A percentile compares a stretch with the other conserved stretches of the same genome.
Evolutionary conservation across 1,140 invertebrate genomes (phyloP).

Genomic region (Eumaeus atala): DNA sequence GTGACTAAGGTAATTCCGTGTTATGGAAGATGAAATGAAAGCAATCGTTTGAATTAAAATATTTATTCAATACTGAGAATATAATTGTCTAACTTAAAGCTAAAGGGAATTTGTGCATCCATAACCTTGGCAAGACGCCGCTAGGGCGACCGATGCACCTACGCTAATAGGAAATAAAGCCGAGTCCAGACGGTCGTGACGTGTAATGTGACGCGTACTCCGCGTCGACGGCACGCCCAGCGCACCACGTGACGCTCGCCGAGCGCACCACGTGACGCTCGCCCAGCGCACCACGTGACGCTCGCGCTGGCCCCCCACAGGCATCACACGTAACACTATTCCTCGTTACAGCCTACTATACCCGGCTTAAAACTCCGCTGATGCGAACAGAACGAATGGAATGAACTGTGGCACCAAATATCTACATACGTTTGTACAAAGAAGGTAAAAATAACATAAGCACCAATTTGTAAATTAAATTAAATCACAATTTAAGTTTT

Average conservation of each 20-base stretch:
- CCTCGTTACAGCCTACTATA: no score
- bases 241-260: conserved; percentile 12
- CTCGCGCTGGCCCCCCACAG: no score
- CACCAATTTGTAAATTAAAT: no score
- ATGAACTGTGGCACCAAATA: no score
- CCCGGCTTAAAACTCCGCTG: no score
- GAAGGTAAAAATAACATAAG: no score
- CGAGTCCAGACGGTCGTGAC: conserved; percentile 7
- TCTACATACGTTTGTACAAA: no score
- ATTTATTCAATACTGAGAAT: conserved; percentile 58
- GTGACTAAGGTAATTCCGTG: background rate
- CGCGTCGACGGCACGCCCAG: conserved; percentile 5
- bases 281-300: conserved; percentile 13
- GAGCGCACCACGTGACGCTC: background rate
- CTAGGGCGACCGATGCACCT: conserved; percentile 25
- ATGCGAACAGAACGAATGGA: no score
- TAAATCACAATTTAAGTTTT: no score
- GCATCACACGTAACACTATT: conserved; percentile 19
- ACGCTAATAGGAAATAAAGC: conserved; percentile 37
- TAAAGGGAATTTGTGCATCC: conserved; percentile 46
- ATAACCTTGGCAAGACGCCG: conserved; percentile 33
- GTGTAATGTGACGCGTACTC: no score
- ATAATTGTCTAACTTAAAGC: conserved; percentile 44
- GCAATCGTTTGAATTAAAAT: conserved; percentile 42
- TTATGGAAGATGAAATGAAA: conserved; percentile 21